Percentiles rank a stretch among this genome's conserved stretches.
Evolutionary conservation across 2,113 vertebrate genomes (phyloP).

Genomic region (Leucopsar rothschildi): DNA sequence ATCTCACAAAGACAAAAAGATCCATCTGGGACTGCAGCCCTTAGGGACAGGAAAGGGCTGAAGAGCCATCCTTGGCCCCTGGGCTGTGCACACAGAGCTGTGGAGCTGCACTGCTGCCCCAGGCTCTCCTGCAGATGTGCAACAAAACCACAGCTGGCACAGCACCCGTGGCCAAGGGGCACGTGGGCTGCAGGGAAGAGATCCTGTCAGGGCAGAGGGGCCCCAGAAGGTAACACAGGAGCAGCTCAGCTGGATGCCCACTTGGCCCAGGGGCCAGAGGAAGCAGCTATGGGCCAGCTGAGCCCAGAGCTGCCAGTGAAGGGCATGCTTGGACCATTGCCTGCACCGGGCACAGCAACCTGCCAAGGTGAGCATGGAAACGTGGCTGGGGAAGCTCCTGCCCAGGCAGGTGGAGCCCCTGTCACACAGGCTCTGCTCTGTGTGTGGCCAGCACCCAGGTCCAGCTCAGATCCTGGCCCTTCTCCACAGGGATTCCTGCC

Average conservation of each 20-base stretch:
- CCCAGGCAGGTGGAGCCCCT: neutral
- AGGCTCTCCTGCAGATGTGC: neutral
- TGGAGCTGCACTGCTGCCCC: neutral
- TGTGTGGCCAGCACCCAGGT: neutral
- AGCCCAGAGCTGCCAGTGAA: neutral
- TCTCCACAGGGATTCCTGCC: neutral
- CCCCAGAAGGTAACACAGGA: neutral
- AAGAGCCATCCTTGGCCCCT: neutral
- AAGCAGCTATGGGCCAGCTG: neutral
- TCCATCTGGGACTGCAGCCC: neutral
- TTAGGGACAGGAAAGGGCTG: neutral
- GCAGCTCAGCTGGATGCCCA: neutral
- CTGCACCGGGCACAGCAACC: neutral
- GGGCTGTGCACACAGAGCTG: neutral
- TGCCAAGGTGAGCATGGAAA: neutral
- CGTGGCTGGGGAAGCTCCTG: neutral
- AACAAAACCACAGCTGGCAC: neutral
- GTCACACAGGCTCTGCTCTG: neutral
- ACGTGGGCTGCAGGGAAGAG: neutral
- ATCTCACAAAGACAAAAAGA: neutral
- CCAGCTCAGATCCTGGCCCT: neutral
- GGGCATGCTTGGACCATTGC: neutral
- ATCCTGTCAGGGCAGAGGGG: rapidly evolving
- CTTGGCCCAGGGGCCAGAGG: neutral
- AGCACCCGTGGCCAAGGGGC: rapidly evolving